Base-by-base conservation (phyloP, 2,888 invertebrate genomes). In the Linyphia triangularis region DNA sequence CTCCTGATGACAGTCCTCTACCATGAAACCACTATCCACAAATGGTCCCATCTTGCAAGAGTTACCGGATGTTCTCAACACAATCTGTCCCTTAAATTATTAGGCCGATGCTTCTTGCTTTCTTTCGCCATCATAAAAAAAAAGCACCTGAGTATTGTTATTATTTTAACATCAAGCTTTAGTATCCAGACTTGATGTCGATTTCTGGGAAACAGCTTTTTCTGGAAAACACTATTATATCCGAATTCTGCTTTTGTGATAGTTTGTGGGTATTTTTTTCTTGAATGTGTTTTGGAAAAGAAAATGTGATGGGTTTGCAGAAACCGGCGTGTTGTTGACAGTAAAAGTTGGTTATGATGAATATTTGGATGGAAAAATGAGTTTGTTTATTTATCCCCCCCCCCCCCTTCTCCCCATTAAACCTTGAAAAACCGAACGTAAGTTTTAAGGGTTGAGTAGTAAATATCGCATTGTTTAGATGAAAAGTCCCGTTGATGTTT, bases 81-180 rank as follows among this genome's bases (percentile, higher is more conserved):
- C 40, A 28, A 79, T 24, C 16, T 26, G 33, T 43, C 59, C 28
- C 30, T 13, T 13, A 79, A 43, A 79, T 67, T 67, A 79, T 30
- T 43, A 67, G 59, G 59, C 37, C 26, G n/a, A 6, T 16, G 37
- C 30, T 61, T 9, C 77, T 24, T 65, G 24, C 43, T 43, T 79
- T 10, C 30, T 22, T 5, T 16, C 5, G 16, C 19, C 7, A 51
- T 51, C 51, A 26, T 33, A 22, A 13, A 57, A 69, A 22, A 13
- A 59, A 33, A 43, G n/a, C n/a, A n/a, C n/a, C n/a, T n/a, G n/a
- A 70, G 69, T 24, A 57, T 81, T 69, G 70, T 81, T 26, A 81
- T 81, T 81, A 81, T 59, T 59, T 70, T 70, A 81, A 57, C 81
- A 81, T 81, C 59, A 69, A 81, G n/a, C 51, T 16, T n/a, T n/a